Base-by-base conservation (phyloP, 53 echinoderm and acorn worm genomes). In the Echinometra lucunter region DNA sequence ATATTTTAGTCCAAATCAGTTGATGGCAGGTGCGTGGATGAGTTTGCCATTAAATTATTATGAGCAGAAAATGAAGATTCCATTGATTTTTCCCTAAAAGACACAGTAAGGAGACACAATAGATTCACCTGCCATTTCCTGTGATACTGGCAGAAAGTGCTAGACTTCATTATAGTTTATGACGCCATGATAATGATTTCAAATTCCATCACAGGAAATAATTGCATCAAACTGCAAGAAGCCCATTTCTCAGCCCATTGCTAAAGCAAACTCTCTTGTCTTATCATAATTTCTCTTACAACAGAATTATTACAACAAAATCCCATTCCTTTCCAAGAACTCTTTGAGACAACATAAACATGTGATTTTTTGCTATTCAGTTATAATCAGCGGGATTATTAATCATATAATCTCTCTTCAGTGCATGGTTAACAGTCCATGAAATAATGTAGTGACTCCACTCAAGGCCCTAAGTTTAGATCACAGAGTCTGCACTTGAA, bases 71-170 rank as follows among this genome's bases (percentile, higher is more conserved):
- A 89, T 60, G 0, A 60, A 16, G 28, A 89, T 89, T 89, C 25
- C 23, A 89, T 89, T 38, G 89, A 89, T 89, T 89, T 89, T 60
- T 35, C 57, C 60, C 38, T 45, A 7, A 23, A 19, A 57, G 34
- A 38, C 2, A 1, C 60, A 57, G 89, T 18, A 89, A 88, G 88
- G 27, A 58, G 60, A 60, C 60, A 89, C 89, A 89, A 89, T 37
- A 89, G 89, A 89, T 12, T 57, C 89, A 89, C 34, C 89, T 89
- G 89, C 60, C 25, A 60, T 28, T 85, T 85, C 85, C 85, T 53
- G 53, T 5, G 85, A n/a, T 49, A 49, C n/a, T 28, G 49, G 30
- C 28, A 40, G 49, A 85, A 85, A 28, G 49, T 49, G 45, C 28
- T 5, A 49, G 44, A 85, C 49, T 85, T 49, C n/a, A 85, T 49